A percentile compares a stretch with the other conserved stretches of the same genome.
Evolutionary conservation across 1,140 invertebrate species (phyloP).

Genomic region (Augochlora pura): DNA sequence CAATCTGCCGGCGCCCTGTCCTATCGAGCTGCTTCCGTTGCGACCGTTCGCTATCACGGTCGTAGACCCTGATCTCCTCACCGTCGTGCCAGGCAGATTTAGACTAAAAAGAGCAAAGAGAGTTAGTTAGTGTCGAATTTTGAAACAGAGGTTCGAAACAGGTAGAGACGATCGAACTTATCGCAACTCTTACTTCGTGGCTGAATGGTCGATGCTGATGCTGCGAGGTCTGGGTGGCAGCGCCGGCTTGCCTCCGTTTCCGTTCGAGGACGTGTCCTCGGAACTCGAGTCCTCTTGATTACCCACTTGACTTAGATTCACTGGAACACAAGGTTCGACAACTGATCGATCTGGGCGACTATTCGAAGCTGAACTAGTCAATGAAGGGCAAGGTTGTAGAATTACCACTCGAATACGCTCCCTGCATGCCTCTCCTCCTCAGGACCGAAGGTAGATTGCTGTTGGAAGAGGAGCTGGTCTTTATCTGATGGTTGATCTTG

Average conservation of each 20-base stretch:
- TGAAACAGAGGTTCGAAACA: too few relatives aligned
- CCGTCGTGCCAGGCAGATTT: constrained; percentile 64
- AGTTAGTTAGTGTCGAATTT: too few relatives aligned
- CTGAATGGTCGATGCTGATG: constrained; percentile 78
- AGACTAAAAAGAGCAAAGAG: constrained; percentile 55
- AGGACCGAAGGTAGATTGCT: constrained; percentile 79
- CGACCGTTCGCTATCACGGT: constrained; percentile 71
- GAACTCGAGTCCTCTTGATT: constrained; percentile 89
- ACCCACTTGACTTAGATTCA: constrained; percentile 84
- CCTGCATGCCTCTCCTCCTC: constrained; percentile 82
- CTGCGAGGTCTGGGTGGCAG: constrained; percentile 83
- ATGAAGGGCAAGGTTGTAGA: background rate
- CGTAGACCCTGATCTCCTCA: constrained; percentile 71
- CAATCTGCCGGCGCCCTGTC: constrained; percentile 61
- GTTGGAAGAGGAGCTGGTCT: constrained; percentile 66
- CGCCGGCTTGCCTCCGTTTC: constrained; percentile 81
- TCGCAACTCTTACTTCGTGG: constrained; percentile 57
- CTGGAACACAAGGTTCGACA: constrained; percentile 66
- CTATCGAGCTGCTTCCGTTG: constrained; percentile 48
- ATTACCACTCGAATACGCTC: constrained; percentile 85
- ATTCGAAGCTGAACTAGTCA: too few relatives aligned
- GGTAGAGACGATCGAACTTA: too few relatives aligned
- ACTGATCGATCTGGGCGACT: too few relatives aligned
- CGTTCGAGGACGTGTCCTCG: constrained; percentile 83
- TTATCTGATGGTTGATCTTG: constrained; percentile 82